Base-by-base conservation (phyloP, 2,888 invertebrate species). In the Aspidiotus rigidus region DNA sequence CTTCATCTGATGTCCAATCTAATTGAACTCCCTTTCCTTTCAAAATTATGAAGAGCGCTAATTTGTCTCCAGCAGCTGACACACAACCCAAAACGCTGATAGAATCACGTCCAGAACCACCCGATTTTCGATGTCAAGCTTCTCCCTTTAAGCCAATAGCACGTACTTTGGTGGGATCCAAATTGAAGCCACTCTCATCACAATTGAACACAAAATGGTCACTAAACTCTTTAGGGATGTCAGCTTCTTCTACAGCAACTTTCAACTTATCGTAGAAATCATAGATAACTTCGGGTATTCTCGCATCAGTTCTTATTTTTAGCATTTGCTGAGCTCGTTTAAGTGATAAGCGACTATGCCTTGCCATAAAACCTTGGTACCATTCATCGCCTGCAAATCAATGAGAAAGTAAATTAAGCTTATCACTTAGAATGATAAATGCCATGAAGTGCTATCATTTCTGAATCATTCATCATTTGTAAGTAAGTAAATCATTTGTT, bases 21-120 rank as follows among this genome's bases (percentile, higher is more conserved):
- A 74, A 72, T 71, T 74, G 75, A 9, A 75, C 74, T 40, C 71
- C 72, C 42, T 70, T 73, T 11, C 74, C 74, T 71, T 75, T 74
- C 62, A 73, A 75, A 13, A 75, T 71, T 64, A 75, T 75, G 2
- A 75, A 67, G n/a, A 74, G 74, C 44, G 74, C 74, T 11, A 76
- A n/a, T n/a, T n/a, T 69, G 61, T 28, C 16, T n/a, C 74, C 74
- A 72, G 74, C 73, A 15, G 74, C 74, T 40, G 73, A 64, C 42
- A 74, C 70, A 60, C 73, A 73, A 9, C 74, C 74, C 53, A 75
- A 69, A 8, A 76, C 75, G 28, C 73, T 73, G 8, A 72, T 75
- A 10, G 72, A 73, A 61, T 75, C 74, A 69, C 74, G 53, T 39
- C 75, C 75, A 40, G 74, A 74, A 7, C 75, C 74, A 53, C 75